Base-by-base conservation (phyloP, 1,140 invertebrate species). In the Euura saliciscinereae region DNA sequence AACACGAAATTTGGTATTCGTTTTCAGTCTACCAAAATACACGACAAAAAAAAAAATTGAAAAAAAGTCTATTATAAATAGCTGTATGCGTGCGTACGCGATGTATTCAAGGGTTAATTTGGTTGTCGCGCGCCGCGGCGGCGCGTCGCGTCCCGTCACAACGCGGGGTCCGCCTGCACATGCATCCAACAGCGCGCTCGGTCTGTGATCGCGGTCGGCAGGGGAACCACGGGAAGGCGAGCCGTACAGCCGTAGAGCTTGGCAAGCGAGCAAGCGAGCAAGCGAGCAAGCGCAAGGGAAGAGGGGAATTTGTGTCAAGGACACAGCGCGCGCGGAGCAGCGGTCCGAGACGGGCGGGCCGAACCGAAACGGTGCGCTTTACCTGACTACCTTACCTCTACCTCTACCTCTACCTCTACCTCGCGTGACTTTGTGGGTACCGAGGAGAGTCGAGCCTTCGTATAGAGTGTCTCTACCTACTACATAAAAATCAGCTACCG, bases 291-390 rank as follows among this genome's bases (percentile, higher is more conserved):
- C 6, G 51, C 8, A 59, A n/a, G 6, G 51, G 3, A 8, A 0
- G 46, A 59, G 75, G 69, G 70, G 76, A 78, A 86, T 85, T 75
- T 85, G 81, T 86, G 84, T 85, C 84, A 86, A 86, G 84, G 84
- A 82, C 84, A 85, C 76, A 80, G 69, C 74, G 77, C 76, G 77
- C 76, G 76, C 78, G 77, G 78, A 75, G 79, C 81, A 80, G 79
- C 80, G 80, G 80, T 83, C 80, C 78, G 81, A 82, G 80, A 80
- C 82, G 82, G 82, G 82, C 78, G 82, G 82, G 80, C 78, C 78
- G 81, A 83, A 80, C 83, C 78, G 76, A 78, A 78, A 80, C 79
- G 76, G 76, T 75, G 77, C 74, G 75, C 78, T 82, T 82, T 80
- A 82, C 77, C 79, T 28, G 28, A 28, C 28, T 28, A 1, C 28